Evolutionary conservation across 2,113 vertebrate genomes (phyloP).

Genomic region (Petaurus breviceps): DNA sequence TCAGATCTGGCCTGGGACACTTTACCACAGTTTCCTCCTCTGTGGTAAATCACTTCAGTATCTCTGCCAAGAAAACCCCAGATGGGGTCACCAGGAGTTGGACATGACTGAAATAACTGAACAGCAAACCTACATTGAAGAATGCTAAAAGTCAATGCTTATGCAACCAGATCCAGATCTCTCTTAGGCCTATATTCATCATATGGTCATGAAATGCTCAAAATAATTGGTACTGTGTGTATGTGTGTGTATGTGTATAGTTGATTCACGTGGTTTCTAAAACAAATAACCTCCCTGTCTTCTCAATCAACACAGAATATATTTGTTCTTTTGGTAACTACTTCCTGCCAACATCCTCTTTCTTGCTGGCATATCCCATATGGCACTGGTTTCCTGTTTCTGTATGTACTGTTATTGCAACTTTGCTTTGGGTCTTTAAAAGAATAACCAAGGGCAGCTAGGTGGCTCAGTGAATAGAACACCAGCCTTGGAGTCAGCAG

Average conservation of each 20-base stretch:
- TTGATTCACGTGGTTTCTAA: background rate
- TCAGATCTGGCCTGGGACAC: background rate
- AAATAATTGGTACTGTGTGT: background rate
- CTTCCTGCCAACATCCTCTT: background rate
- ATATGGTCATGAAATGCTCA: background rate
- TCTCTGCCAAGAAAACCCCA: background rate
- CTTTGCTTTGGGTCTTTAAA: background rate
- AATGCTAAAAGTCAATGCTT: background rate
- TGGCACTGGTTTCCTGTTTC: background rate
- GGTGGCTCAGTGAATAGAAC: no score
- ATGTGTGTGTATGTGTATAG: background rate
- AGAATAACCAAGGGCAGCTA: background rate
- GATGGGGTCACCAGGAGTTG: background rate
- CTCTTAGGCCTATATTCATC: background rate
- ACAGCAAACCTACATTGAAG: background rate
- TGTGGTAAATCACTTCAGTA: background rate
- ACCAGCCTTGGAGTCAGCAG: no score
- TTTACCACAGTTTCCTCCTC: background rate
- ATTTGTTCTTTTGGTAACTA: background rate
- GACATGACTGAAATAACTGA: background rate
- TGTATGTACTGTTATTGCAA: background rate
- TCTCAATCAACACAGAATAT: background rate
- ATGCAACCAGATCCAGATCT: background rate
- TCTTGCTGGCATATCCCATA: background rate
- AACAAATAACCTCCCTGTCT: background rate